These are phyloP conservation scores for Apocheima hispidaria DNA, from an alignment of 2,888 invertebrate genomes.

Conservation along the genomic window DNA sequence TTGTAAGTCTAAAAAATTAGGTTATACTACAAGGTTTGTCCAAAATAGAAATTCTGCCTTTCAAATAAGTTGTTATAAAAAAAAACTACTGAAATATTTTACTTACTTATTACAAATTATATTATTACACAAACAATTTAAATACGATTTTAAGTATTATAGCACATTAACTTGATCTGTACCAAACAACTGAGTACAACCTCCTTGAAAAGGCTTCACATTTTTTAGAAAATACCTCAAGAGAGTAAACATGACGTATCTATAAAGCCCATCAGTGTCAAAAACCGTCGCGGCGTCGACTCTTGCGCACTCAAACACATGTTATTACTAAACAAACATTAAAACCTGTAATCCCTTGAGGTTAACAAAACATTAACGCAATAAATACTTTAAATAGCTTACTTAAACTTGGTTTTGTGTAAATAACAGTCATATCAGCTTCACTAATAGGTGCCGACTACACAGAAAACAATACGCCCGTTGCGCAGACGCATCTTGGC, in stretches of 20 bases:
- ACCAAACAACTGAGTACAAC: conserved; percentile 10
- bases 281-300: conserved; percentile 41
- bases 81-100: too few species aligned
- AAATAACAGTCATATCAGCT: conserved; percentile 68
- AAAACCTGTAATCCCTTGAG: conserved; percentile 82
- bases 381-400: conserved; percentile 71
- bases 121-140: too few species aligned
- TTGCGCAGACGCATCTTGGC: background rate
- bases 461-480: conserved; percentile 67
- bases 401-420: conserved; percentile 49
- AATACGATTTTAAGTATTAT: conserved; percentile 5
- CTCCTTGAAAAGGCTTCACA: conserved; percentile 38
- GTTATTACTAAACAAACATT: conserved; percentile 78
- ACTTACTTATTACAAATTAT: too few species aligned
- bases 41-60: too few species aligned
- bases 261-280: conserved; percentile 42
- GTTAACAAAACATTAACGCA: conserved; percentile 82
- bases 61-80: too few species aligned
- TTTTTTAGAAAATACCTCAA: conserved; percentile 35
- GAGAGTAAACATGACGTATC: conserved; percentile 34
- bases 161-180: conserved; percentile 5
- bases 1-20: too few species aligned
- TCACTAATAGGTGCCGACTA: conserved; percentile 78
- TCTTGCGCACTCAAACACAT: conserved; percentile 63
- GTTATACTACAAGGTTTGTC: too few species aligned